Conservation (phyloP, 2,797 vertebrate genomes). For the Sparus aurata region DNA sequence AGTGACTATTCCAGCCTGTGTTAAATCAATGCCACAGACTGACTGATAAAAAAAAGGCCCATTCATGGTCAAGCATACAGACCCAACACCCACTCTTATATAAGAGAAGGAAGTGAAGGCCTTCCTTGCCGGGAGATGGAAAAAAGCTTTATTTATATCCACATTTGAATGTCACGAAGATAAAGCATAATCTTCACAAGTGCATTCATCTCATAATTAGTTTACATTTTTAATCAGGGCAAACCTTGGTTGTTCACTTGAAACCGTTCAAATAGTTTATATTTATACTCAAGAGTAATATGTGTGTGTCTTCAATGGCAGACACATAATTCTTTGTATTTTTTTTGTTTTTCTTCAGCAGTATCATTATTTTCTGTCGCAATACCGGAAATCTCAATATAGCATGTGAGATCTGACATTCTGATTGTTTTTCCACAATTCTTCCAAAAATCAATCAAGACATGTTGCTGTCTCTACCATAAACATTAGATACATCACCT, state of each 20-base stretch:
- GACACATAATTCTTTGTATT: not conserved
- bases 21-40: slow-evolving; percentile 52
- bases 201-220: not conserved
- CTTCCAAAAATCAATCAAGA: not conserved
- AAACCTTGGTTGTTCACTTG: not conserved
- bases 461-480: not conserved
- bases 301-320: not conserved
- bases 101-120: slow-evolving; percentile 57
- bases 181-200: slow-evolving; percentile 42
- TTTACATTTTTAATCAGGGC: slow-evolving; percentile 27
- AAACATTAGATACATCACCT: not conserved
- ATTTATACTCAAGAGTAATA: not conserved
- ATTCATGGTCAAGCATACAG: slow-evolving; percentile 67
- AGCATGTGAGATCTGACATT: not conserved
- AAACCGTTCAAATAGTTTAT: slow-evolving; percentile 28
- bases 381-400: not conserved
- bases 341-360: not conserved
- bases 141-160: slow-evolving; percentile 63
- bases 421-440: not conserved
- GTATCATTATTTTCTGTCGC: not conserved
- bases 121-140: slow-evolving; percentile 46
- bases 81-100: slow-evolving; percentile 48
- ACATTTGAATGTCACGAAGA: slow-evolving; percentile 47
- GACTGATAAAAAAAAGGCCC: slow-evolving; percentile 63
- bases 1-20: slow-evolving; percentile 39